Percentiles rank a stretch among this genome's conserved stretches.
These are phyloP conservation scores for Neoascia interrupta DNA, from an alignment of 2,888 invertebrate genomes.

Conservation along the genomic window DNA sequence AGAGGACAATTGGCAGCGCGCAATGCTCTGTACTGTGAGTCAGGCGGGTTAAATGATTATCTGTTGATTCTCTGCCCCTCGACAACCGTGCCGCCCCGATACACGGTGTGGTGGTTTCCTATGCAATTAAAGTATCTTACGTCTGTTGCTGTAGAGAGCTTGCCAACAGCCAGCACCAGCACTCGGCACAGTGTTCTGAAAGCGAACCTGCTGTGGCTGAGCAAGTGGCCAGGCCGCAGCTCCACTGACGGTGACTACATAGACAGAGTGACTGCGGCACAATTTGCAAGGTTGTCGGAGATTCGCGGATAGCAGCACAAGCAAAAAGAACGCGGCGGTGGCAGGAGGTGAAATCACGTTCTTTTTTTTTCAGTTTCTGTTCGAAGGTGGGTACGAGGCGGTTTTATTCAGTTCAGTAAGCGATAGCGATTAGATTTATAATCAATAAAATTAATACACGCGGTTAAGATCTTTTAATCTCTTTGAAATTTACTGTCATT, in stretches of 20 bases:
- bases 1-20: slow-evolving; percentile 38
- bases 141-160: slow-evolving; percentile 43
- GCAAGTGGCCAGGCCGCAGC: slow-evolving; percentile 24
- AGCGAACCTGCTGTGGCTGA: slow-evolving; percentile 17
- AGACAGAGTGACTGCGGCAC: slow-evolving; percentile 63
- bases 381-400: slow-evolving; percentile 46
- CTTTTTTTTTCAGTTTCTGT: neutral
- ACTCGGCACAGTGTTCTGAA: too few relatives aligned
- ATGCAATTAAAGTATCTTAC: slow-evolving; percentile 53
- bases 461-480: slow-evolving; percentile 54
- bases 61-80: slow-evolving; percentile 6
- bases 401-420: slow-evolving; percentile 57
- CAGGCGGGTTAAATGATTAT: slow-evolving; percentile 38
- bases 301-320: slow-evolving; percentile 23
- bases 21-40: slow-evolving; percentile 45
- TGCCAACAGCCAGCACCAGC: too few relatives aligned
- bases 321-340: neutral
- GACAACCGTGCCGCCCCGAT: neutral
- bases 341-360: neutral
- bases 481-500: slow-evolving; percentile 40
- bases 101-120: slow-evolving; percentile 38
- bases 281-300: slow-evolving; percentile 53
- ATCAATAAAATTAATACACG: slow-evolving; percentile 60
- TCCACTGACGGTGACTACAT: slow-evolving; percentile 58
- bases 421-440: slow-evolving; percentile 54